phyloP scores from a whole-genome alignment of 2,113 vertebrate species.

The Lamprotornis superbus region DNA sequence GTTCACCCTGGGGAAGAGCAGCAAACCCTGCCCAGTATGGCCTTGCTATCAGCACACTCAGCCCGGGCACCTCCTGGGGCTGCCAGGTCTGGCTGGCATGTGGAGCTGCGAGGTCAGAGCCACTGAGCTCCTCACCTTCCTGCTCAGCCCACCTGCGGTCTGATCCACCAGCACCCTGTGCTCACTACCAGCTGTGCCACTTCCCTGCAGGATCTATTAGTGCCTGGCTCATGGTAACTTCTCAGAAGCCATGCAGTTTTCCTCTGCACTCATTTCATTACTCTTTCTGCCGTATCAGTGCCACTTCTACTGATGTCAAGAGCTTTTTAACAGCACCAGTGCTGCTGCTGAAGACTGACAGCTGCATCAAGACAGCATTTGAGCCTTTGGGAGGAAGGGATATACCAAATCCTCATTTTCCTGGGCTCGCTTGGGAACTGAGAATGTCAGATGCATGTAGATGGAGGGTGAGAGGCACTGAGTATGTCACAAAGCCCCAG shows the following conservation, averaged over 20 bases:
- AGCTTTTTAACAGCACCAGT: slow-evolving; percentile 25
- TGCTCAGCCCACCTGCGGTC: neutral
- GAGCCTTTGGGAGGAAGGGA: slow-evolving; percentile 7
- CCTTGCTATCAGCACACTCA: neutral
- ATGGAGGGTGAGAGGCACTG: neutral
- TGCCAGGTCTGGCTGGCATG: neutral
- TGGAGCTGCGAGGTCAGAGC: neutral
- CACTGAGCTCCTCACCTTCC: neutral
- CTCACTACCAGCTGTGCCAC: neutral
- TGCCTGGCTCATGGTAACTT: neutral
- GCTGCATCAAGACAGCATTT: slow-evolving; percentile 13
- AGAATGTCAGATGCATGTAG: neutral
- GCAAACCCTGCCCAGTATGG: neutral
- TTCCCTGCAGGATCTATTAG: neutral
- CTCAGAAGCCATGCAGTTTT: neutral
- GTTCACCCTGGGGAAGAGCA: neutral
- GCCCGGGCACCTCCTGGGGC: neutral
- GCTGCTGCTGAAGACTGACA: slow-evolving; percentile 32
- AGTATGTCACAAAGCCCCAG: neutral
- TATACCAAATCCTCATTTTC: neutral
- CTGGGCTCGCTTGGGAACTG: neutral
- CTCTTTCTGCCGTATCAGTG: neutral
- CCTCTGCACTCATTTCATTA: neutral
- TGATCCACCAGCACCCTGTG: neutral
- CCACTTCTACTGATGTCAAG: neutral